These are phyloP conservation scores for Amphipyra tragopoginis DNA, from an alignment of 2,888 invertebrate genomes.

Conservation along the genomic window DNA sequence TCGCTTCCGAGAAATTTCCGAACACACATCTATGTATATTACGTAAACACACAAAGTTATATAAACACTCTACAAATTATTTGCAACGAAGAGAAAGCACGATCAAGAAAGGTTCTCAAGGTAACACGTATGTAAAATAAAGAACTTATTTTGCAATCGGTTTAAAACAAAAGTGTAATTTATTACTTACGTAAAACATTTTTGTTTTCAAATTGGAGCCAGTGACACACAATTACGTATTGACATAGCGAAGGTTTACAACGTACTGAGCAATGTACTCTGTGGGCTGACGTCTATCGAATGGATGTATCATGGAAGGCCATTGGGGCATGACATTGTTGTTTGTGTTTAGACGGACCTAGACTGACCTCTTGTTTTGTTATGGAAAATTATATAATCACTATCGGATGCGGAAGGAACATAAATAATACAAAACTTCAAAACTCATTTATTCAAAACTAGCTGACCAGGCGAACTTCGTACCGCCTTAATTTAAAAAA, in stretches of 20 bases:
- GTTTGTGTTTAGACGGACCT: constrained; percentile 14
- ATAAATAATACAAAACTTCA: no score
- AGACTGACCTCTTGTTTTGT: background rate
- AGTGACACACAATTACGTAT: constrained; percentile 32
- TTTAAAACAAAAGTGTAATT: background rate
- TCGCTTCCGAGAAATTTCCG: background rate
- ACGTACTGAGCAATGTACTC: no score
- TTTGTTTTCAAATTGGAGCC: background rate
- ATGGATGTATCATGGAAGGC: constrained; percentile 29
- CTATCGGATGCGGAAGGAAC: constrained; percentile 5
- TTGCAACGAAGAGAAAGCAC: no score
- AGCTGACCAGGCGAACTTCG: no score
- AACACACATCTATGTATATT: background rate
- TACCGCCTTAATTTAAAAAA: no score
- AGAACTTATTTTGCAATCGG: no score
- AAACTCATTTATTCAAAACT: no score
- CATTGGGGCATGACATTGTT: constrained; percentile 40
- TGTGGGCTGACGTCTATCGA: no score
- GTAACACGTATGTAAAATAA: no score
- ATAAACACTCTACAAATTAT: background rate
- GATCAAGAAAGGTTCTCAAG: no score
- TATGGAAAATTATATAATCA: constrained; percentile 29
- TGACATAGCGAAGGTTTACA: constrained; percentile 30
- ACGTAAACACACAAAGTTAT: constrained; percentile 1
- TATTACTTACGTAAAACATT: constrained; percentile 41